Evolutionary conservation across 2,797 vertebrate genomes (phyloP).

Genomic region (Graptemys geographica): DNA sequence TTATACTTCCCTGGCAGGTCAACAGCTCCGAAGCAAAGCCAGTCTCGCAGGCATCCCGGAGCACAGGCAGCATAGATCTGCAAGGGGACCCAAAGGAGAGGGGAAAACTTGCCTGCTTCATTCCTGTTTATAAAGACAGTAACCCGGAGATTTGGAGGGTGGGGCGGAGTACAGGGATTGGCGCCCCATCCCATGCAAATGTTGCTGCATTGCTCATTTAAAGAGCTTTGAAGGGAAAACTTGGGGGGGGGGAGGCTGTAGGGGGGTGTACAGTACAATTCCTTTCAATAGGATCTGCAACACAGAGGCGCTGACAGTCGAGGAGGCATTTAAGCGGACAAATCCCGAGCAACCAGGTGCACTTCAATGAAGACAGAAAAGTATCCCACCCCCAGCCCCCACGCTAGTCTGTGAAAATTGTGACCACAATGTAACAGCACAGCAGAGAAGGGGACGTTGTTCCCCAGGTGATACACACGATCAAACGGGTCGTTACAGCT

Average conservation of each 20-base stretch:
- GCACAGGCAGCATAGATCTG: background rate
- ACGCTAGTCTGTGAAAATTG: too few species aligned
- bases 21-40: background rate
- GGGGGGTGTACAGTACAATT: background rate
- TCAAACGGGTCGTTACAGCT: background rate
- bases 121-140: background rate
- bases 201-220: background rate
- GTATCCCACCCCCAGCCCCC: too few species aligned
- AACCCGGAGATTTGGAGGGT: background rate
- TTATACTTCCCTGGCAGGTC: too few species aligned
- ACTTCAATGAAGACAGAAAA: background rate
- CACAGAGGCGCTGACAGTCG: too few species aligned
- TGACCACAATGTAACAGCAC: too few species aligned
- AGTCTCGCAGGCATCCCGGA: too few species aligned
- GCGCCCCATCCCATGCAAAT: background rate
- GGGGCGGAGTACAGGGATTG: background rate
- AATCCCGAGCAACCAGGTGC: background rate
- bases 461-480: fast-evolving
- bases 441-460: too few species aligned
- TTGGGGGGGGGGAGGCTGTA: background rate
- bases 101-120: background rate
- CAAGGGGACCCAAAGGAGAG: background rate
- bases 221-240: background rate
- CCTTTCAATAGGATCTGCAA: too few species aligned
- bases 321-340: too few species aligned